Conservation (phyloP, 2,797 vertebrate genomes). For the Lepidocolaptes lacrymiger region DNA sequence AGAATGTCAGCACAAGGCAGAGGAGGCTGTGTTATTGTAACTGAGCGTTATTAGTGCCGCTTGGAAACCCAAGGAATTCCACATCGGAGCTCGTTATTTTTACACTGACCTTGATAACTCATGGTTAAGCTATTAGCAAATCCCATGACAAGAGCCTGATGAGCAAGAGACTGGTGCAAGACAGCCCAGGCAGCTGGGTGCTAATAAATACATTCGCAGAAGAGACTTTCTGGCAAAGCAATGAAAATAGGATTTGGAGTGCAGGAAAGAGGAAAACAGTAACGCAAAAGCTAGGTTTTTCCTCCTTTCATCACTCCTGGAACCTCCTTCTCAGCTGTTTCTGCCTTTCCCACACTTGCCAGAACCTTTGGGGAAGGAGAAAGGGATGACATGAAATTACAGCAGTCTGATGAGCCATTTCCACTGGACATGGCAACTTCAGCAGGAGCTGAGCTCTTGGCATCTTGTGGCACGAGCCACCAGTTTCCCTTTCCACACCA, state of each 20-base stretch:
- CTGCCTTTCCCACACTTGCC: background rate
- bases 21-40: background rate
- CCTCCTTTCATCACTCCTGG: background rate
- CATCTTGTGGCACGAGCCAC: background rate
- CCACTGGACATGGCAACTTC: fast-evolving
- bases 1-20: background rate
- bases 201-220: background rate
- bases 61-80: constrained; percentile 4
- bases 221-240: background rate
- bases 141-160: background rate
- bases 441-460: background rate
- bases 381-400: fast-evolving
- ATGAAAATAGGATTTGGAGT: background rate
- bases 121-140: background rate
- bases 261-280: background rate
- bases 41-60: background rate
- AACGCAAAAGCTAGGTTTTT: background rate
- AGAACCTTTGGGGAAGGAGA: background rate
- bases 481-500: background rate
- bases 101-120: background rate
- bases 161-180: background rate
- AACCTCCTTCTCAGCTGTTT: background rate
- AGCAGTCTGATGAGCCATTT: background rate
- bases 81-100: background rate
- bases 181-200: background rate